Base-by-base conservation (phyloP, 2,888 invertebrate genomes). In the Cybosia mesomella region DNA sequence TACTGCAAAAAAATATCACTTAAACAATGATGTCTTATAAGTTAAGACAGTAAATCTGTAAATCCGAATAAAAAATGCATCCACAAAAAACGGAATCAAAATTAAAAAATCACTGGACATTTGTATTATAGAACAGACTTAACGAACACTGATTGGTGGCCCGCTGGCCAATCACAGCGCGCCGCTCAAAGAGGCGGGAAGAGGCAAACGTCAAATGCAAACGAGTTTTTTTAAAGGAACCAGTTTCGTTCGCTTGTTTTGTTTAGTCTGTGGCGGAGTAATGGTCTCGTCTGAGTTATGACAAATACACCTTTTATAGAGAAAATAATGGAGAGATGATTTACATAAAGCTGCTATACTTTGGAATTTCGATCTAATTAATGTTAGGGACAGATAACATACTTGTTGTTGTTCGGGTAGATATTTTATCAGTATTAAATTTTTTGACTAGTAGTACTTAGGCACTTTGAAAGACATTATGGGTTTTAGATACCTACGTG, bases 181-280 rank as follows among this genome's bases (percentile, higher is more conserved):
- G 72, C 75, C 76, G 54, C 76, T 73, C 81, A 72, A 72, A 91
- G 87, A 92, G 94, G 93, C 94, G 94, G 94, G 92, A 93, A 93
- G 91, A 90, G 92, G 91, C 91, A 88, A 91, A 91, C 91, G 92
- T 91, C 92, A 91, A 82, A 93, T 92, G 93, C 90, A 92, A 94
- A 93, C 93, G 88, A 91, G 84, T 82, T 89, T 87, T 89, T 89
- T 91, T 88, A 68, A 79, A 79, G 65, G 58, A 74, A 87, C 92
- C 87, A 84, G 93, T 92, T 91, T 86, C 76, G 78, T 83, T 82
- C 82, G 84, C 79, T 82, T 86, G 86, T 89, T 90, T 91, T 88
- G 87, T 89, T 87, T 88, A 77, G 86, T 86, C 87, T 82, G 84
- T 82, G 82, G 76, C 70, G 71, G 72, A 63, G 79, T 83, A 85